A percentile compares a stretch with the other conserved stretches of the same genome.
These are phyloP conservation scores for Kryptolebias ocellatus DNA, from an alignment of 2,797 vertebrate genomes.

Conservation along the genomic window DNA sequence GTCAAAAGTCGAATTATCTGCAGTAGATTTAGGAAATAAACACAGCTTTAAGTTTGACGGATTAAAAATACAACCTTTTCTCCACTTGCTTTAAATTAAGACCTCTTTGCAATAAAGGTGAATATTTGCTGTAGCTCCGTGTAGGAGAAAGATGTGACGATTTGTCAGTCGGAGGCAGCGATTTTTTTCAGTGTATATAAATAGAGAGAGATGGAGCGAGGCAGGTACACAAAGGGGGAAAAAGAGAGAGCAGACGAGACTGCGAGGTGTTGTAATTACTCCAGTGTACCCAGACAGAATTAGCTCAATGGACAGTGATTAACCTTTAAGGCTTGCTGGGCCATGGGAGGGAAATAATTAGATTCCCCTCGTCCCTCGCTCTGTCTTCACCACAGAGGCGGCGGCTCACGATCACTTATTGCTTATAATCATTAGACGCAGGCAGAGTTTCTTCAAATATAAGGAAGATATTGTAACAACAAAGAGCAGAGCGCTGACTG, in stretches of 20 bases:
- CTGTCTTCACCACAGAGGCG: constrained; percentile 54
- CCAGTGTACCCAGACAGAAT: constrained; percentile 73
- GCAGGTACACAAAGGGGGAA: constrained; percentile 33
- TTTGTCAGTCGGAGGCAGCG: not conserved
- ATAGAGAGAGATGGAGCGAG: constrained; percentile 23
- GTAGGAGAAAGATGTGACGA: not conserved
- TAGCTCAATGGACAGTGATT: constrained; percentile 80
- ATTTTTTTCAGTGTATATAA: not conserved
- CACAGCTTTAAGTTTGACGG: not conserved
- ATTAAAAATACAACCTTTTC: not conserved
- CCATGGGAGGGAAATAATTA: constrained; percentile 81
- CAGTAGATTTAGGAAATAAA: no score
- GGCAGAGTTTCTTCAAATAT: constrained; percentile 47
- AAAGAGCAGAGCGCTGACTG: constrained; percentile 1
- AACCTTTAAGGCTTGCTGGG: constrained; percentile 81
- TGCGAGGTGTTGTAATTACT: constrained; percentile 72
- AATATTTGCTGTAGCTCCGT: not conserved
- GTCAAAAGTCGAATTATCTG: no score
- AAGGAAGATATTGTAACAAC: constrained; percentile 6
- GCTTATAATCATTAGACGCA: constrained; percentile 64
- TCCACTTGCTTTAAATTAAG: not conserved
- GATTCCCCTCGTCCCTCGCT: constrained; percentile 48
- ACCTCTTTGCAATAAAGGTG: not conserved
- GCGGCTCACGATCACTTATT: constrained; percentile 60
- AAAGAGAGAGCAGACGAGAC: constrained; percentile 13